Conservation (phyloP, 2,797 vertebrate species). For the Acestrorhynchus altus region DNA sequence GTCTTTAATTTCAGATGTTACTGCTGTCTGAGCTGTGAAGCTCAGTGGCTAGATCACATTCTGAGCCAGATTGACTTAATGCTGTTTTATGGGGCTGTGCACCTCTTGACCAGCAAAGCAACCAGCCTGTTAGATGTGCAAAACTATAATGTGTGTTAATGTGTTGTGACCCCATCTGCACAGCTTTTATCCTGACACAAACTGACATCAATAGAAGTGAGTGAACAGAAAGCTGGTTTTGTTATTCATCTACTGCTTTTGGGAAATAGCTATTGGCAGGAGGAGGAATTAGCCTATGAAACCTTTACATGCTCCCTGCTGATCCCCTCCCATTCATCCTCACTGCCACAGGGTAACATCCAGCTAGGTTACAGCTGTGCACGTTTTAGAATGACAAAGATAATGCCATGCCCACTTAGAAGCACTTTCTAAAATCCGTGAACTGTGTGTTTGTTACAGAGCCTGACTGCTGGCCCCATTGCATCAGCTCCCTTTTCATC, state of each 20-base stretch:
- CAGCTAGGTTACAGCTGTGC: constrained; percentile 31
- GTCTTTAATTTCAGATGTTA: not conserved
- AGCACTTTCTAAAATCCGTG: constrained; percentile 51
- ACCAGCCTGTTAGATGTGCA: constrained; percentile 23
- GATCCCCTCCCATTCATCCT: constrained; percentile 64
- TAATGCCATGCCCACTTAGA: constrained; percentile 44
- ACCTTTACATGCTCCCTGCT: constrained; percentile 61
- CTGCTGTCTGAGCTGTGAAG: not conserved
- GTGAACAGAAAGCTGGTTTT: constrained; percentile 11
- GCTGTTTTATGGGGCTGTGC: constrained; percentile 31
- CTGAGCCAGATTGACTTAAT: constrained; percentile 26
- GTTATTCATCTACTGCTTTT: constrained; percentile 40
- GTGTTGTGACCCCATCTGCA: constrained; percentile 7
- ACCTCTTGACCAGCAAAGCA: constrained; percentile 41
- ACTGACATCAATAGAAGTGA: constrained; percentile 34
- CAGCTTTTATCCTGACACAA: not conserved
- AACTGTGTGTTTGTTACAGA: constrained; percentile 52
- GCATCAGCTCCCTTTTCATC: constrained; percentile 61
- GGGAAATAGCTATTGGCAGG: constrained; percentile 15
- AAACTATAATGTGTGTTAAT: constrained; percentile 29
- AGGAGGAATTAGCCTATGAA: constrained; percentile 67
- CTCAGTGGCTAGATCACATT: not conserved
- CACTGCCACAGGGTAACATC: constrained; percentile 50
- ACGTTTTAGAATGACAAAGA: constrained; percentile 55
- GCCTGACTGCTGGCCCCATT: constrained; percentile 59